Base-by-base conservation (phyloP, 2,113 vertebrate species). In the Progne subis region DNA sequence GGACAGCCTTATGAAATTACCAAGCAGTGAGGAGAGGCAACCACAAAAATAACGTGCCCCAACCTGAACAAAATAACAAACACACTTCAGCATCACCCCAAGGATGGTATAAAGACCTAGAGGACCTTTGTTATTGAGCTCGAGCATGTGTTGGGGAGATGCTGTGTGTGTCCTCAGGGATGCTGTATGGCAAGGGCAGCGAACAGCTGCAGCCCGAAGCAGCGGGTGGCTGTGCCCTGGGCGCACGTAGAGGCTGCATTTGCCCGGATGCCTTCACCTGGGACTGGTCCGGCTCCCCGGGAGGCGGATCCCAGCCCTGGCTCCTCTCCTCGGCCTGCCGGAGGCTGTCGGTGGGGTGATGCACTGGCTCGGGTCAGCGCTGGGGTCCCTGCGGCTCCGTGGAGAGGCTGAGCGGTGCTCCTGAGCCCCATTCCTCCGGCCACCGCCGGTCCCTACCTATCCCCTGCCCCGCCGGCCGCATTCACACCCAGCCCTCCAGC, bases 181-280 rank as follows among this genome's bases (percentile, higher is more conserved):
- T 25, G 19, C 26, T 7, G 13, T 0, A 2, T 0, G 4, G 25
- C 11, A 9, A 20, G 31, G 26, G 15, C 53, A 64, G 28, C 11
- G 12, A 4, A 19, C 63, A 65, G 25, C 46, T 11, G 10, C 25
- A 14, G 39, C 56, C 21, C 23, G 6, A 4, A 8, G 56, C 29
- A 7, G 15, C 0, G 14, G 17, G 41, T 8, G 25, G 19, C 49
- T 4, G 68, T 32, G 59, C 26, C 44, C 64, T 1, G 14, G 37
- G 65, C 0, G 20, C 41, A 1, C 15, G 5, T 0, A 14, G 0
- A 4, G 37, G 20, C 64, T 28, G 8, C 0, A 0, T 8, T 1
- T 32, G 68, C 28, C 49, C 68, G 2, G 5, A 1, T 2, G 21
- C 29, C n/a, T 52, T 18, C n/a, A 8, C 16, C 26, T 2, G 15